Evolutionary conservation across 1,140 invertebrate genomes (phyloP).

Genomic region (Phymorhynchus buccinoides): DNA sequence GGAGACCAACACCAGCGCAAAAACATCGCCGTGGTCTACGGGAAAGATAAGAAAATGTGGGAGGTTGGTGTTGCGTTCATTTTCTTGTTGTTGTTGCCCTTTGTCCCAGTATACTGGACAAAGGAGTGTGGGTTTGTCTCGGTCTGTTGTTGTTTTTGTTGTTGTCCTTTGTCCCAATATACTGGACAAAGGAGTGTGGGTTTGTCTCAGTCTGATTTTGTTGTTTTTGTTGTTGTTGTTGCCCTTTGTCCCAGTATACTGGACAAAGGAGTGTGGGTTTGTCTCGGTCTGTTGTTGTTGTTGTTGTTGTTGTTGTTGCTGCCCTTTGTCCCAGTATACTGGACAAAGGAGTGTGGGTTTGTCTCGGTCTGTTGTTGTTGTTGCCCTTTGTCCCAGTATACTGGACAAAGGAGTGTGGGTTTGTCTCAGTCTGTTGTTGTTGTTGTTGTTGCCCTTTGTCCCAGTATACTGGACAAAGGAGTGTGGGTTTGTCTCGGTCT

Average conservation of each 20-base stretch:
- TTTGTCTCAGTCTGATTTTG: not conserved
- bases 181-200: not conserved
- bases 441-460: too few relatives aligned
- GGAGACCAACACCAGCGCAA: conserved; percentile 53
- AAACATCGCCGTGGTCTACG: conserved; percentile 73
- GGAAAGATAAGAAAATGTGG: conserved; percentile 75
- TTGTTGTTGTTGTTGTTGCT: not conserved
- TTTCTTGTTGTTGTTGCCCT: not conserved
- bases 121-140: not conserved
- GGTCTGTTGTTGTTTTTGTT: not conserved
- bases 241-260: too few relatives aligned
- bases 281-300: not conserved
- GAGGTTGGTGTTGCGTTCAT: conserved; percentile 52
- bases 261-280: not conserved
- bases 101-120: too few relatives aligned
- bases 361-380: not conserved
- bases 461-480: too few relatives aligned
- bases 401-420: too few relatives aligned
- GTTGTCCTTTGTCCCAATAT: too few relatives aligned
- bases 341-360: not conserved
- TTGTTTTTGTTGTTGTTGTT: not conserved
- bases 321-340: too few relatives aligned
- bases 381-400: too few relatives aligned
- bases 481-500: not conserved
- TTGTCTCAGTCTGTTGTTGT: not conserved